phyloP scores from a whole-genome alignment of 2,888 invertebrate species.

The Sepiola atlantica region DNA sequence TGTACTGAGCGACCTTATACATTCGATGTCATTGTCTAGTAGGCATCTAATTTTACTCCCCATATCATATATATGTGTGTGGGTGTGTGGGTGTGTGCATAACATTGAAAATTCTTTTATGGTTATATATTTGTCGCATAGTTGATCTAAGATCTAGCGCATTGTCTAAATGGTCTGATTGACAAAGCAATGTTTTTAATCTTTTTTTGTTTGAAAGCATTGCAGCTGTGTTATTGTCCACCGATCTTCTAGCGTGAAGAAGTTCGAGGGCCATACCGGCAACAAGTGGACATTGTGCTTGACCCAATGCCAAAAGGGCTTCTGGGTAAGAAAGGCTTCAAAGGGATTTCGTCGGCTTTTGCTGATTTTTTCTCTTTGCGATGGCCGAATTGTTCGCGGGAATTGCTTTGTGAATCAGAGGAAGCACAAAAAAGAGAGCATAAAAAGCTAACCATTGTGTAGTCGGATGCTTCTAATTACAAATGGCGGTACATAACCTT shows the following conservation, averaged over 20 bases:
- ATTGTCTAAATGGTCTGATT: background rate
- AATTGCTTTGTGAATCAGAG: background rate
- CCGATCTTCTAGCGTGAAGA: background rate
- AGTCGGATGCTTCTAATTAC: conserved; percentile 32
- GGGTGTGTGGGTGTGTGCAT: too few species aligned
- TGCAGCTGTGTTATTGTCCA: background rate
- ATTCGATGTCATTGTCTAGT: too few species aligned
- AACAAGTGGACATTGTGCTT: background rate
- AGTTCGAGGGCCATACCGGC: background rate
- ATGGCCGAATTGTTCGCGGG: background rate
- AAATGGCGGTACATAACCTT: background rate
- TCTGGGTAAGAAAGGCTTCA: background rate
- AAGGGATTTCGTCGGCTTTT: background rate
- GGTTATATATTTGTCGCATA: too few species aligned
- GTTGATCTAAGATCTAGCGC: too few species aligned
- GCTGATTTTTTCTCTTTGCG: background rate
- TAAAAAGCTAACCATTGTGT: background rate
- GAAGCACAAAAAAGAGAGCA: background rate
- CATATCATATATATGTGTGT: too few species aligned
- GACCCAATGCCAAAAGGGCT: background rate
- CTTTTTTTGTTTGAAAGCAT: background rate
- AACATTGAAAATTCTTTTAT: too few species aligned
- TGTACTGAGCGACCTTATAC: too few species aligned
- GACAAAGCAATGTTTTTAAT: background rate
- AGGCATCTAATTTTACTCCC: too few species aligned